Conservation (phyloP, 2,888 invertebrate species). For the Reticulitermes lucifugus region DNA sequence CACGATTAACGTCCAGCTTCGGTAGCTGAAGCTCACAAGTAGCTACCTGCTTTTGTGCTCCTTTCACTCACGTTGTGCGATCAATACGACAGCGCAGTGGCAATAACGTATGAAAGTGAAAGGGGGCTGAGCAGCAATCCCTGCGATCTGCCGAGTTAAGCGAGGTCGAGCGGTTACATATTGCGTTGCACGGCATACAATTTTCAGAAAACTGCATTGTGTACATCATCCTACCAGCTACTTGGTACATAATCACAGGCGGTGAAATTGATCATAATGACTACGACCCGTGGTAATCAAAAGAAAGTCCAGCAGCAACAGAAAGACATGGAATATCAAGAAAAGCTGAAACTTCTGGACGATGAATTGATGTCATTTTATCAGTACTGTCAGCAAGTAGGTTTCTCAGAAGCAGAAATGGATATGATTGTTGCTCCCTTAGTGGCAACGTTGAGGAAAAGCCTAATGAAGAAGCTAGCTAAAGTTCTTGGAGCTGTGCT, state of each 20-base stretch:
- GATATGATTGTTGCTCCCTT: slow-evolving; percentile 74
- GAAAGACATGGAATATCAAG: slow-evolving; percentile 56
- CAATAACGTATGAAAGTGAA: slow-evolving; percentile 8
- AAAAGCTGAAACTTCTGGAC: slow-evolving; percentile 68
- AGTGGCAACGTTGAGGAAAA: slow-evolving; percentile 70
- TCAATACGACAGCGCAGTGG: slow-evolving; percentile 27
- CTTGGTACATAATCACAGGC: not conserved
- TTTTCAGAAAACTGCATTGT: not conserved
- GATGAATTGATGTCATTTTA: slow-evolving; percentile 72
- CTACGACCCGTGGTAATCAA: not conserved
- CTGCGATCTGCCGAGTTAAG: not conserved
- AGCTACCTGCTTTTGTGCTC: not conserved
- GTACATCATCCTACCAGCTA: not conserved
- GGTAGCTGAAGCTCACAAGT: not conserved
- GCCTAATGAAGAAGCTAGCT: slow-evolving; percentile 69
- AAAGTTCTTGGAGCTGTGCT: slow-evolving; percentile 64
- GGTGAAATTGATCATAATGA: slow-evolving; percentile 14
- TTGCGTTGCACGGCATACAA: not conserved
- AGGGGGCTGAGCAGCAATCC: not conserved
- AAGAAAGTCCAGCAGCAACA: slow-evolving; percentile 39
- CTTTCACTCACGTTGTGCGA: not conserved
- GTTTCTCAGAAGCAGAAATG: slow-evolving; percentile 76
- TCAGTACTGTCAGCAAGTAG: slow-evolving; percentile 75
- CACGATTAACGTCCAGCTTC: not conserved
- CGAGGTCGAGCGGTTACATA: slow-evolving; percentile 18